A percentile compares a stretch with the other conserved stretches of the same genome.
phyloP scores from a whole-genome alignment of 2,797 vertebrate species.

The Rhinophrynus dorsalis region DNA sequence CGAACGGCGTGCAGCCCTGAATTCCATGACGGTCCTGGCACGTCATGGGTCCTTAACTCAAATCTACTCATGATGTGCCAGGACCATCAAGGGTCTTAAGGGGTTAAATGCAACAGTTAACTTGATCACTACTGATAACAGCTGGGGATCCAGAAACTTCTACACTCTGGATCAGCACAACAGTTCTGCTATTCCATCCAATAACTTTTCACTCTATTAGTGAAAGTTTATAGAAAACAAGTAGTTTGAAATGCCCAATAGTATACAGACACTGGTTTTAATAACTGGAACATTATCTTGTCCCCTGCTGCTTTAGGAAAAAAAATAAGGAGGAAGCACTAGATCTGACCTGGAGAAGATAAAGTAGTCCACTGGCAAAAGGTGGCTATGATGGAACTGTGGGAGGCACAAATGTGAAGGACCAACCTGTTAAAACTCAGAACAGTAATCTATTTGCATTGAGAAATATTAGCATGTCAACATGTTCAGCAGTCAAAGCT shows the following conservation, averaged over 20 bases:
- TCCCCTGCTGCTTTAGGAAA: slow-evolving; percentile 3
- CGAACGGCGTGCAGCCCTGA: no score
- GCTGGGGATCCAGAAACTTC: not conserved
- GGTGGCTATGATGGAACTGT: slow-evolving; percentile 10
- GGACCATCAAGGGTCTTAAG: no score
- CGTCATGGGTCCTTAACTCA: no score
- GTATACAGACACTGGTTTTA: slow-evolving; percentile 12
- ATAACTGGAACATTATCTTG: not conserved
- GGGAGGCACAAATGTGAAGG: slow-evolving; percentile 36
- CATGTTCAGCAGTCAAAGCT: slow-evolving; percentile 65
- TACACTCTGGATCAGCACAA: not conserved
- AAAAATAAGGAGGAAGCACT: slow-evolving; percentile 35
- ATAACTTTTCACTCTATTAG: not conserved
- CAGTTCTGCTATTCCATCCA: not conserved
- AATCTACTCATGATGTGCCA: no score
- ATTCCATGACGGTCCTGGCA: no score
- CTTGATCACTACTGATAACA: not conserved
- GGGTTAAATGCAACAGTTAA: no score
- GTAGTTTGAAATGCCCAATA: slow-evolving; percentile 14
- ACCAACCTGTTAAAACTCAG: not conserved
- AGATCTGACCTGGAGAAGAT: slow-evolving; percentile 33
- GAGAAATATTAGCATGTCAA: slow-evolving; percentile 71
- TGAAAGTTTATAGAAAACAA: not conserved
- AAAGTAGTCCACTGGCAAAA: slow-evolving; percentile 17
- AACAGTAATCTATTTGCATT: slow-evolving; percentile 64